These are phyloP conservation scores for Melanotaenia maccullochi DNA, from an alignment of 2,797 vertebrate genomes.

Conservation along the genomic window DNA sequence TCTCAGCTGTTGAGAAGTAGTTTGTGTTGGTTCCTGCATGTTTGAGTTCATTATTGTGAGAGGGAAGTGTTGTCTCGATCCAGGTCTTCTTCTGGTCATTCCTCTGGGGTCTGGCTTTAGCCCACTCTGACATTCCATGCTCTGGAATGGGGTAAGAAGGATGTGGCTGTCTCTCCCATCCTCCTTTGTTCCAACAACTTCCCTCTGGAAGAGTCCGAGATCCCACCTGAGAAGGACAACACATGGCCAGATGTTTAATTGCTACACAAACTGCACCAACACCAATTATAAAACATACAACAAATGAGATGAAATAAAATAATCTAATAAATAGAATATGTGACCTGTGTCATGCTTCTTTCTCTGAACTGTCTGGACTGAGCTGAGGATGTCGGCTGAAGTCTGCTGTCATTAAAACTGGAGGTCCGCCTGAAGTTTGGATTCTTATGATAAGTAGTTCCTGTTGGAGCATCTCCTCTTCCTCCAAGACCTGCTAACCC, in stretches of 20 bases:
- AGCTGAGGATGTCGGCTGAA: slow-evolving; percentile 73
- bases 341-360: slow-evolving; percentile 92
- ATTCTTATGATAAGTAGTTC: slow-evolving; percentile 75
- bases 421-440: slow-evolving; percentile 90
- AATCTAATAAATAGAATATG: not conserved
- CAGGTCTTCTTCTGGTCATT: slow-evolving; percentile 75
- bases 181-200: slow-evolving; percentile 81
- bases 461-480: slow-evolving; percentile 34
- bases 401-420: slow-evolving; percentile 92
- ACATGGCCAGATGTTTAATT: not conserved
- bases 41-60: slow-evolving; percentile 58
- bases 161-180: slow-evolving; percentile 80
- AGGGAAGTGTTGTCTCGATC: slow-evolving; percentile 58
- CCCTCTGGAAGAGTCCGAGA: slow-evolving; percentile 88
- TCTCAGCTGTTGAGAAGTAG: slow-evolving; percentile 52
- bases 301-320: not conserved
- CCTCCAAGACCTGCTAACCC: slow-evolving; percentile 56
- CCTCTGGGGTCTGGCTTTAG: slow-evolving; percentile 66
- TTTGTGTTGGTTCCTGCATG: slow-evolving; percentile 68
- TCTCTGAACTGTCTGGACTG: slow-evolving; percentile 87
- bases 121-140: slow-evolving; percentile 67
- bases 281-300: not conserved
- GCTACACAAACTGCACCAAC: not conserved
- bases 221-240: slow-evolving; percentile 70
- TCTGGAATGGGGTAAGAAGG: slow-evolving; percentile 78